These are phyloP conservation scores for Seriola rivoliana DNA, from an alignment of 2,113 vertebrate genomes.

Conservation along the genomic window DNA sequence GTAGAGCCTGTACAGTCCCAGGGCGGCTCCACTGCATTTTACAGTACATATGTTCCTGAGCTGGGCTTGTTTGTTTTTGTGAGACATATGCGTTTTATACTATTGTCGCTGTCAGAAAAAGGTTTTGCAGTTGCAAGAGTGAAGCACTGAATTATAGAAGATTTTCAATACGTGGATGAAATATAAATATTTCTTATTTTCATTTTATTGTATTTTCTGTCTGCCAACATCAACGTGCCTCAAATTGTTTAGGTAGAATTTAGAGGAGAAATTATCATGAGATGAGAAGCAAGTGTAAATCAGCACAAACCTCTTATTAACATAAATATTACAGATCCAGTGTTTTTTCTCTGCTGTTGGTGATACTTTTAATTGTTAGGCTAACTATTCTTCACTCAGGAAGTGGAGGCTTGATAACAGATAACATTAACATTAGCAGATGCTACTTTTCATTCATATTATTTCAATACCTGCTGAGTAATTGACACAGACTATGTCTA, in stretches of 20 bases:
- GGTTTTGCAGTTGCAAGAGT: conserved; percentile 17
- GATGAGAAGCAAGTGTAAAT: background rate
- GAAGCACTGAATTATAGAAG: conserved; percentile 51
- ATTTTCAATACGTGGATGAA: conserved; percentile 13
- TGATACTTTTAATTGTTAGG: background rate
- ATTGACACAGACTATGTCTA: too few relatives aligned
- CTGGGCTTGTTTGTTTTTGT: conserved; percentile 64
- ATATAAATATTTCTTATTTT: background rate
- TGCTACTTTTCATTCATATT: too few relatives aligned
- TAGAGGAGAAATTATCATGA: background rate
- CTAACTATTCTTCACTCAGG: background rate
- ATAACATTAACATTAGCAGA: background rate
- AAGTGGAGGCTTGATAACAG: background rate
- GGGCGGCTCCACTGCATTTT: conserved; percentile 41
- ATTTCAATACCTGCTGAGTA: too few relatives aligned
- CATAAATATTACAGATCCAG: background rate
- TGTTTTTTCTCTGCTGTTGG: background rate
- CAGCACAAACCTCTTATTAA: too few relatives aligned
- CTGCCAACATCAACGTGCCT: conserved; percentile 1
- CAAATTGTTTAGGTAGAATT: conserved; percentile 6
- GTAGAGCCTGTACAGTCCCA: conserved; percentile 44
- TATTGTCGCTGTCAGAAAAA: conserved; percentile 49
- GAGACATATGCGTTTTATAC: conserved; percentile 48
- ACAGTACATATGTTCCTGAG: conserved; percentile 61
- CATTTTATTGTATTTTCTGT: background rate